Percentiles rank a stretch among this genome's conserved stretches.
These are phyloP conservation scores for Hiodon tergisus DNA, from an alignment of 2,113 vertebrate species.

Conservation along the genomic window DNA sequence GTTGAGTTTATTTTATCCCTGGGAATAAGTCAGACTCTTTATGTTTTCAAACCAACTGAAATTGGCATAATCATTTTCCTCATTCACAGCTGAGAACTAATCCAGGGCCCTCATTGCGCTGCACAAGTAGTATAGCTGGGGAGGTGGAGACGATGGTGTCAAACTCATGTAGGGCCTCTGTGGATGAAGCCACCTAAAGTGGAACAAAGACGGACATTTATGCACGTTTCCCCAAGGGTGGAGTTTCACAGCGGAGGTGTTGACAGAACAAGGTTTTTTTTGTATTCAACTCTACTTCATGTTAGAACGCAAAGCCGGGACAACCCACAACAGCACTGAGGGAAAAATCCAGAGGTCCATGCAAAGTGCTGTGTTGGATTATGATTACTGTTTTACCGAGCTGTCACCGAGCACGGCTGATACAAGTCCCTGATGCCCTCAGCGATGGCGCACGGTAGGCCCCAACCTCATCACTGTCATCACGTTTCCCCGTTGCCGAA, in stretches of 20 bases:
- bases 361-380: neutral
- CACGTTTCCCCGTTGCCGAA: too few species aligned
- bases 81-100: neutral
- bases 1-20: too few species aligned
- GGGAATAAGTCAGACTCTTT: too few species aligned
- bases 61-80: neutral
- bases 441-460: too few species aligned
- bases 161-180: neutral
- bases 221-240: neutral
- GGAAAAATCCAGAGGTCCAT: neutral
- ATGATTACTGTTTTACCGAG: too few species aligned
- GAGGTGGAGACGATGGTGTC: neutral
- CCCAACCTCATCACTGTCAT: too few species aligned
- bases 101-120: neutral
- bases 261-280: too few species aligned
- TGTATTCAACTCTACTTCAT: neutral
- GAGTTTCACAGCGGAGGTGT: neutral
- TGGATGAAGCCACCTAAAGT: neutral
- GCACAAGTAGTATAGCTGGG: neutral
- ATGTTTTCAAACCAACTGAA: too few species aligned
- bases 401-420: too few species aligned
- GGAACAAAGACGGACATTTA: conserved; percentile 5
- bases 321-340: neutral
- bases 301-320: neutral
- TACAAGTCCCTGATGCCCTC: too few species aligned